Percentiles rank a stretch among this genome's conserved stretches.
phyloP scores from a whole-genome alignment of 1,140 invertebrate species.

The Eulimnadia texana region DNA sequence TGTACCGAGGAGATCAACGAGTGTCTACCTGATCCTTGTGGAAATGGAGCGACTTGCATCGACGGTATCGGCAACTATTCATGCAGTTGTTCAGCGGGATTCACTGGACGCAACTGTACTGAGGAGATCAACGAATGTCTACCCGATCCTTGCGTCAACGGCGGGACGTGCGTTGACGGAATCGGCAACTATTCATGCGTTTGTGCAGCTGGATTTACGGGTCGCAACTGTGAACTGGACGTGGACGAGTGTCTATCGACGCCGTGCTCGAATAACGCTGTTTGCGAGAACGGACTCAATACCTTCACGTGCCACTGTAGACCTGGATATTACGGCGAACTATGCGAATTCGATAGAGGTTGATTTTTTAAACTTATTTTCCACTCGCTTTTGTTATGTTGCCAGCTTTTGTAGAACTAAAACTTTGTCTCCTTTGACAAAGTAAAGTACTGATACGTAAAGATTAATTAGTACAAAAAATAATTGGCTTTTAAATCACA shows the following conservation, averaged over 20 bases:
- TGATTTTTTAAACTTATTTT: too few species aligned
- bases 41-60: constrained; percentile 53
- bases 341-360: not conserved
- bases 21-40: constrained; percentile 44
- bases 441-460: not conserved
- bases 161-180: constrained; percentile 17
- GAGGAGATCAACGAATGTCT: constrained; percentile 34
- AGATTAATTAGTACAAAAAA: not conserved
- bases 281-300: constrained; percentile 40
- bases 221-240: constrained; percentile 65
- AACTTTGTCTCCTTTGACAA: not conserved
- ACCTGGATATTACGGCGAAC: not conserved
- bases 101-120: constrained; percentile 53
- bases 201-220: constrained; percentile 35
- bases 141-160: constrained; percentile 22
- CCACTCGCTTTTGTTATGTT: too few species aligned
- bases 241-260: constrained; percentile 37
- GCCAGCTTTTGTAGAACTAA: not conserved
- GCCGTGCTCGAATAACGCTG: constrained; percentile 81
- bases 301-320: constrained; percentile 13
- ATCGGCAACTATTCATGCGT: not conserved
- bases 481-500: too few species aligned
- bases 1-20: constrained; percentile 30
- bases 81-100: constrained; percentile 66
- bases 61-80: constrained; percentile 49